These are phyloP conservation scores for Heliconius erato DNA, from an alignment of 2,888 invertebrate genomes.

Conservation along the genomic window DNA sequence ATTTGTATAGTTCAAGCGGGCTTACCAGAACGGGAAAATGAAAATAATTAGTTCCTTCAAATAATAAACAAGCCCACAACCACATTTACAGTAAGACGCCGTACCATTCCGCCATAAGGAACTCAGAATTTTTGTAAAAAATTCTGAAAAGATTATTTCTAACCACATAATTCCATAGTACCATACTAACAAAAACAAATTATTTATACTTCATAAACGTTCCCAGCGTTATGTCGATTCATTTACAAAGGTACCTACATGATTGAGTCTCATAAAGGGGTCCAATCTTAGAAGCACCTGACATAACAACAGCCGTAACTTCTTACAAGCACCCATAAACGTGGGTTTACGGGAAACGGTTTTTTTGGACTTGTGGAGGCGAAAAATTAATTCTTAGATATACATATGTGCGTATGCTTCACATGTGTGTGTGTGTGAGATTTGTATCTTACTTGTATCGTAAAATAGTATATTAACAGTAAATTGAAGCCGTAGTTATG, in stretches of 20 bases:
- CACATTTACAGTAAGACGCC: no score
- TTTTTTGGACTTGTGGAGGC: constrained; percentile 3
- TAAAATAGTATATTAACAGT: background rate
- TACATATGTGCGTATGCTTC: background rate
- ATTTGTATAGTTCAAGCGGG: no score
- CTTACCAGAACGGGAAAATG: no score
- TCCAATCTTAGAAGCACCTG: constrained; percentile 26
- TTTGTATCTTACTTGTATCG: background rate
- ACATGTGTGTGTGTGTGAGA: background rate
- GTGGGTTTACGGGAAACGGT: constrained; percentile 16
- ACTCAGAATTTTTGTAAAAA: background rate
- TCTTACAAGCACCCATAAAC: constrained; percentile 17
- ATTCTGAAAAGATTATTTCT: background rate
- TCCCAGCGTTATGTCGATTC: constrained; percentile 5
- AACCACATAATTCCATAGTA: background rate
- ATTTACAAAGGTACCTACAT: constrained; percentile 15
- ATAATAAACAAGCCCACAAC: no score
- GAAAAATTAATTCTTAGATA: background rate
- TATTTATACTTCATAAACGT: background rate
- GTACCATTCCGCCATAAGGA: no score
- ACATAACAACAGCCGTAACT: constrained; percentile 35
- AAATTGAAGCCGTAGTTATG: no score
- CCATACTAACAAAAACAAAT: background rate
- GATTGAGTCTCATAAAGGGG: constrained; percentile 32
- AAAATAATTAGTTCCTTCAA: no score